Evolutionary conservation across 2,113 vertebrate genomes (phyloP), one percentile per base, ranked within the genome.

Genomic region (Oriolus oriolus): DNA sequence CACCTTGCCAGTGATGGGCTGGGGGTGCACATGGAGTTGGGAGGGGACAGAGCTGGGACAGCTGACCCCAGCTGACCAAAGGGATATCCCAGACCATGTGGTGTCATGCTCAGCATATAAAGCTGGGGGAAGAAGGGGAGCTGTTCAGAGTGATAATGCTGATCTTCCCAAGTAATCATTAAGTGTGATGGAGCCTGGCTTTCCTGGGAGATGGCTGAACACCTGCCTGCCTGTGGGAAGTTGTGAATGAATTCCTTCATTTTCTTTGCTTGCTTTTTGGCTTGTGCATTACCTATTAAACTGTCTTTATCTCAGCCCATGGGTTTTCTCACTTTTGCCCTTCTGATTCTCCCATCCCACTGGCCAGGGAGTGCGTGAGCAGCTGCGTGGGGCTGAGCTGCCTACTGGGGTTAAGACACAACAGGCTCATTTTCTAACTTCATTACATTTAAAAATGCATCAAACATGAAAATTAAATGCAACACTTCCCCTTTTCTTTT

Each of bases 141-240:
- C 42, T 2, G 2, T 59, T 57, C 1, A 3, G 76, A 83, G 23
- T 28, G 30, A 73, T 37, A 11, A 27, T 1, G 2, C 14, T 71
- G 82, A 53, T 59, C 59, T 68, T 84, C 47, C 73, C 26, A 59
- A 76, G 49, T 42, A 66, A 44, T 35, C 7, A 4, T 19, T 56
- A 71, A 0, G 1, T 0, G 0, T 33, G 45, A 49, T 17, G 42
- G 16, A 93, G 37, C 23, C 42, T 56, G 33, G 23, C 44, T 82
- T 20, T 84, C 22, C 74, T 78, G 20, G 63, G 66, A 79, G 52
- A 53, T 16, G 31, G 47, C 60, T 49, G 39, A 87, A 63, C 52
- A 75, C 22, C 39, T 86, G 61, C 21, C 45, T 44, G 31, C 31
- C 1, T 1, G 16, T 39, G 28, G 26, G 57, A 80, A 87, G 33